Conservation (phyloP, 2,888 invertebrate genomes). For the Chloroclysta siterata region DNA sequence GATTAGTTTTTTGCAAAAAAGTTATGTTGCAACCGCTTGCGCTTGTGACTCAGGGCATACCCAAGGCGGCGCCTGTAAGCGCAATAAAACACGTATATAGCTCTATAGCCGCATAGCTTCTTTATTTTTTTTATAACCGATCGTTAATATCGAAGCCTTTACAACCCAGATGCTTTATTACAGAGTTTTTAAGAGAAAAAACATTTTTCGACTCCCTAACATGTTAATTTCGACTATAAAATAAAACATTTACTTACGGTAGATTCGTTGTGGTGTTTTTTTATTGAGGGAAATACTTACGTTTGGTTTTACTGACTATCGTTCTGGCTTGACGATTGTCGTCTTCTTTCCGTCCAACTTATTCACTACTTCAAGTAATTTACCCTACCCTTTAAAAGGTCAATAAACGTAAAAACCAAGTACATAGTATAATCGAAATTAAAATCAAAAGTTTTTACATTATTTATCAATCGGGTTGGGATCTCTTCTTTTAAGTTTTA, state of each 20-base stretch:
- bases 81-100: conserved; percentile 68
- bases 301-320: conserved; percentile 27
- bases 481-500: too few species aligned
- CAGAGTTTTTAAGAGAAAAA: conserved; percentile 61
- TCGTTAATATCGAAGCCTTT: conserved; percentile 80
- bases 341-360: not conserved
- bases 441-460: too few species aligned
- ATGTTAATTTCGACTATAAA: conserved; percentile 79
- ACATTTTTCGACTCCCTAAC: conserved; percentile 68
- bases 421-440: too few species aligned
- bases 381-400: too few species aligned
- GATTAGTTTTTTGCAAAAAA: too few species aligned
- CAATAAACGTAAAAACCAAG: too few species aligned
- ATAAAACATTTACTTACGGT: conserved; percentile 55
- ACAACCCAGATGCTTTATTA: conserved; percentile 75
- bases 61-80: conserved; percentile 68
- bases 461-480: too few species aligned
- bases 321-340: conserved; percentile 16
- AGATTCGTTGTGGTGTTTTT: conserved; percentile 39
- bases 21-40: conserved; percentile 9
- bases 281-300: conserved; percentile 26
- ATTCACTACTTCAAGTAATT: not conserved
- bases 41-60: conserved; percentile 34
- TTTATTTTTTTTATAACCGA: conserved; percentile 77
- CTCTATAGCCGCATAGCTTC: conserved; percentile 60